Percentiles rank a stretch among this genome's conserved stretches.
These are phyloP conservation scores for Lasiommata megera DNA, from an alignment of 2,888 invertebrate species.

Conservation along the genomic window DNA sequence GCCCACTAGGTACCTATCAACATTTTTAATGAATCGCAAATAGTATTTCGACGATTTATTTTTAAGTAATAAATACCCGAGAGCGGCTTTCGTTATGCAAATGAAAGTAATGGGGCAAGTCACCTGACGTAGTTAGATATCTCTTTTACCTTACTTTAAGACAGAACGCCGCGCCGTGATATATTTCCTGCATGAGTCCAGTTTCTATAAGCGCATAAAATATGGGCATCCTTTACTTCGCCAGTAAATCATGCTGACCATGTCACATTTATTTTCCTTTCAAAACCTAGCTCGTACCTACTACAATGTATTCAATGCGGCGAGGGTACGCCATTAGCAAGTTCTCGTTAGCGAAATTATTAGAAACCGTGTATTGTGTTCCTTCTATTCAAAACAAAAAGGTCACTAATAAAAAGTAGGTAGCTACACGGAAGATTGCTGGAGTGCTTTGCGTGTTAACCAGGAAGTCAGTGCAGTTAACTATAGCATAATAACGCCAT, in stretches of 20 bases:
- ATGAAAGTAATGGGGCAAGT: not conserved
- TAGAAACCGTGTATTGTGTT: conserved; percentile 65
- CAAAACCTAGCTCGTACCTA: conserved; percentile 40
- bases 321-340: conserved; percentile 31
- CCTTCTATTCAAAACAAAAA: conserved; percentile 60
- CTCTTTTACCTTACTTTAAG: not conserved
- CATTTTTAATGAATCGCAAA: conserved; percentile 7
- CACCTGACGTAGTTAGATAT: not conserved
- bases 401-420: conserved; percentile 61
- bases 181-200: conserved; percentile 13
- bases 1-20: conserved; percentile 1
- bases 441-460: conserved; percentile 45
- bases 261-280: conserved; percentile 45
- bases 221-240: conserved; percentile 27
- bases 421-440: conserved; percentile 49
- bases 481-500: conserved; percentile 32
- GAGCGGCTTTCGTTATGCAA: not conserved
- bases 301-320: conserved; percentile 54
- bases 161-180: conserved; percentile 3
- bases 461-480: conserved; percentile 43
- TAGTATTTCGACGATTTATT: not conserved
- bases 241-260: conserved; percentile 30
- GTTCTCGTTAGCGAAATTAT: conserved; percentile 49
- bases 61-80: not conserved
- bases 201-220: conserved; percentile 30